These are phyloP conservation scores for Bufo gargarizans DNA, from an alignment of 2,113 vertebrate species.

Conservation along the genomic window DNA sequence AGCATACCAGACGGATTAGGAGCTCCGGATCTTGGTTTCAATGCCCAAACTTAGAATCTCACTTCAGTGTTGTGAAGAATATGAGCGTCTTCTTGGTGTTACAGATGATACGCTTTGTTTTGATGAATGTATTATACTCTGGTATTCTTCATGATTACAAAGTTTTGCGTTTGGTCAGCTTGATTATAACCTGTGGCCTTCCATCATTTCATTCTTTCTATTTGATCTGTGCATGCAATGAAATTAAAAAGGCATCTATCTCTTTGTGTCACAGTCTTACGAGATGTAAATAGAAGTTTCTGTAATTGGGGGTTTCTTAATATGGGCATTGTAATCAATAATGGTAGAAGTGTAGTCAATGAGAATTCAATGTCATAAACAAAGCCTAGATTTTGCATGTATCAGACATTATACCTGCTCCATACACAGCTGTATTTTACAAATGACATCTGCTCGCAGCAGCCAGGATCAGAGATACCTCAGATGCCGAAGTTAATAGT, in stretches of 20 bases:
- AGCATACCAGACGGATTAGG: neutral
- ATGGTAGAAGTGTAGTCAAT: too few species aligned
- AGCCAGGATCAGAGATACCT: too few species aligned
- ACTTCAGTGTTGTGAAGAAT: neutral
- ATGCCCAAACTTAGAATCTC: neutral
- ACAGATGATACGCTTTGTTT: neutral
- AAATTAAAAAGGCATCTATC: neutral
- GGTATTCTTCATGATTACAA: neutral
- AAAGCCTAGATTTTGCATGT: too few species aligned
- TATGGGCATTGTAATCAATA: too few species aligned
- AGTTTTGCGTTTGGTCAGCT: neutral
- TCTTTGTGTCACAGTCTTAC: neutral
- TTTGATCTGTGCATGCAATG: neutral
- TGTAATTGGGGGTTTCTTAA: too few species aligned
- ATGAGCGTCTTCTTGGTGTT: neutral
- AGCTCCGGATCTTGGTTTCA: too few species aligned
- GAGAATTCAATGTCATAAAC: too few species aligned
- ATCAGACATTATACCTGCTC: too few species aligned
- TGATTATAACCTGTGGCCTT: neutral
- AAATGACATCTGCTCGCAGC: too few species aligned
- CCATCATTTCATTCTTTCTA: neutral
- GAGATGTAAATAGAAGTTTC: neutral
- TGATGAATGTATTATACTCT: neutral
- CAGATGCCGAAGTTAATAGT: too few species aligned
- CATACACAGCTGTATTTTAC: too few species aligned